These are phyloP conservation scores for Myodes glareolus DNA, from an alignment of 2,113 vertebrate species.

Conservation along the genomic window DNA sequence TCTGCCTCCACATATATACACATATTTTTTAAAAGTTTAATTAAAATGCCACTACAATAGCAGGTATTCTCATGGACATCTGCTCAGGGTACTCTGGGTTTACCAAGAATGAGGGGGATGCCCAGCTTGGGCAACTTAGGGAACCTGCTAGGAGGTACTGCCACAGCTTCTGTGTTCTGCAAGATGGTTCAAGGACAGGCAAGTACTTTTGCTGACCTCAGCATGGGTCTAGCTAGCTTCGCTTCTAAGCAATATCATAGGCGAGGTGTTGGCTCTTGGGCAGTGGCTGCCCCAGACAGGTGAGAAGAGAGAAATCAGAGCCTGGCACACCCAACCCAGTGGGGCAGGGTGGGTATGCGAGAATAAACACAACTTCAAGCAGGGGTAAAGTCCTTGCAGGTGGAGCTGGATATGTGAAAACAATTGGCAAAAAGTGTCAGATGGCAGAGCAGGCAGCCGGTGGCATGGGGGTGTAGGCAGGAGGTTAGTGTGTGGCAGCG, in stretches of 20 bases:
- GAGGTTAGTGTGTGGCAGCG: background rate
- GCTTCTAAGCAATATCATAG: background rate
- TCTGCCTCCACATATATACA: background rate
- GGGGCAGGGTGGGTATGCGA: background rate
- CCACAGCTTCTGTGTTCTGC: background rate
- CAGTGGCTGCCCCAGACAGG: background rate
- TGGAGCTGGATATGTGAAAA: background rate
- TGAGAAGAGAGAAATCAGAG: background rate
- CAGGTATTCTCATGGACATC: background rate
- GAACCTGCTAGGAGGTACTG: background rate
- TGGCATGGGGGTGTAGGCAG: background rate
- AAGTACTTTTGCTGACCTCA: constrained; percentile 28
- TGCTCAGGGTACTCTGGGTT: background rate
- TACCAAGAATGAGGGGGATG: background rate
- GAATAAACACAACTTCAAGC: background rate
- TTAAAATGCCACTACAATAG: background rate
- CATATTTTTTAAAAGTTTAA: background rate
- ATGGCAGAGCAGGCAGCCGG: background rate
- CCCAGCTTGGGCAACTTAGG: background rate
- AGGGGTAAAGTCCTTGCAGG: background rate
- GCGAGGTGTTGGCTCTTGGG: background rate
- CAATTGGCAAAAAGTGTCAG: background rate
- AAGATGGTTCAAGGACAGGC: background rate
- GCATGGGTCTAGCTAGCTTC: background rate
- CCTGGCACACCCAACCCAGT: background rate